Evolutionary conservation across 2,888 invertebrate genomes (phyloP).

Genomic region (Acleris literana): DNA sequence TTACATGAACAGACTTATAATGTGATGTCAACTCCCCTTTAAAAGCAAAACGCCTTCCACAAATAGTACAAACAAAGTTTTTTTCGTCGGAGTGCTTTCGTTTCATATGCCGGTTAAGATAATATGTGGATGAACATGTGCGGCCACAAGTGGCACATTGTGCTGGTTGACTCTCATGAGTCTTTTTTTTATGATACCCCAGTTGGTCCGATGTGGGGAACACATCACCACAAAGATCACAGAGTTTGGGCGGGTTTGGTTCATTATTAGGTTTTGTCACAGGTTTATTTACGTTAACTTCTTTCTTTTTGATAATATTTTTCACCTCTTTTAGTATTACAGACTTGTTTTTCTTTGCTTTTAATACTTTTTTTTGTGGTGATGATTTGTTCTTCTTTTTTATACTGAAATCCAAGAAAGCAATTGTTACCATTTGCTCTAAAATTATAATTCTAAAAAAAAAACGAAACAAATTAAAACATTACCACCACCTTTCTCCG

Average conservation of each 20-base stretch:
- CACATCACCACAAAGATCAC: conserved; percentile 69
- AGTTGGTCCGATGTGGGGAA: conserved; percentile 60
- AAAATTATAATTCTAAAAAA: not conserved
- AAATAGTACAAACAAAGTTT: conserved; percentile 66
- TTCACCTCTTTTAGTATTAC: conserved; percentile 20
- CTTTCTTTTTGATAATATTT: conserved; percentile 48
- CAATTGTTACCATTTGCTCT: not conserved
- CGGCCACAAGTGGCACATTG: conserved; percentile 67
- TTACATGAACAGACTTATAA: conserved; percentile 64
- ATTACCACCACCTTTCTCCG: conserved; percentile 21
- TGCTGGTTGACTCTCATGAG: conserved; percentile 56
- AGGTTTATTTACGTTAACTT: conserved; percentile 43
- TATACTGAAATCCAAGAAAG: conserved; percentile 3
- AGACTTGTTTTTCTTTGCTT: conserved; percentile 16
- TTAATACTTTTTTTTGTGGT: conserved; percentile 40
- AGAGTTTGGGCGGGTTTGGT: conserved; percentile 51
- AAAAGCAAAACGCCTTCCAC: conserved; percentile 66
- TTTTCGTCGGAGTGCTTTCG: conserved; percentile 60
- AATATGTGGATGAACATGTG: conserved; percentile 56
- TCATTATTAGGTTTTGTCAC: conserved; percentile 41
- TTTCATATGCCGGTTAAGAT: conserved; percentile 65
- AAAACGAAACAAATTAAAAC: not conserved
- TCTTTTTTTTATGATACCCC: conserved; percentile 56
- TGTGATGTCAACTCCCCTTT: conserved; percentile 64
- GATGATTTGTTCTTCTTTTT: conserved; percentile 44